Base-by-base conservation (phyloP, 2,888 invertebrate species). In the Eilema sororculum region DNA sequence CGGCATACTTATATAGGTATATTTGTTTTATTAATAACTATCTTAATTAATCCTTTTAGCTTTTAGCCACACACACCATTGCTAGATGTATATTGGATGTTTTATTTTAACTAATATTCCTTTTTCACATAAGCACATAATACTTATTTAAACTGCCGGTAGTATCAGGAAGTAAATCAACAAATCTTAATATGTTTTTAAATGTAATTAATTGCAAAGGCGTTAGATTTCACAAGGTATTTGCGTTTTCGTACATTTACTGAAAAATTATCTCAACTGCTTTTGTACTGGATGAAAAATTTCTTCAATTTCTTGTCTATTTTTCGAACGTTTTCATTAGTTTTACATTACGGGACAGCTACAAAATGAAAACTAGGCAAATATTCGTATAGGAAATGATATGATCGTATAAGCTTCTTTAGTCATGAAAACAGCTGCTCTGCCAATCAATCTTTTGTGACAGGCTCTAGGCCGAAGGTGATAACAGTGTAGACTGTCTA, bases 401-500 rank as follows among this genome's bases (percentile, higher is more conserved):
- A 41, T 13, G 13, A 30, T 65, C 3, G 52, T 46, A 20, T 52
- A 52, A 64, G 16, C 9, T 30, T 33, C n/a, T 22, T 33, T 65
- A 33, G 25, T 41, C 46, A 52, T 33, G 62, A 66, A 68, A 25
- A 56, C 24, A 25, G 33, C 28, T 68, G 16, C 22, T 28, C 16
- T n/a, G 28, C n/a, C 16, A 63, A 37, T 37, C 41, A 63, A 24
- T 65, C 33, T n/a, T 57, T 56, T 33, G 56, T 65, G 56, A 65
- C 30, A 57, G 65, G 30, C 52, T 12, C 56, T 52, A 57, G 33
- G 56, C 56, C 33, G 22, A 22, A 22, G 56, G 33, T 52, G 57
- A 65, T 56, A 65, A 65, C 56, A 33, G 22, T 13, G 25, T 25
- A 37, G 58, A 58, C 22, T 33, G 56, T 65, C 16, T 46, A 46